Base-by-base conservation (phyloP, 2,888 invertebrate species). In the Antheraea yamamai region DNA sequence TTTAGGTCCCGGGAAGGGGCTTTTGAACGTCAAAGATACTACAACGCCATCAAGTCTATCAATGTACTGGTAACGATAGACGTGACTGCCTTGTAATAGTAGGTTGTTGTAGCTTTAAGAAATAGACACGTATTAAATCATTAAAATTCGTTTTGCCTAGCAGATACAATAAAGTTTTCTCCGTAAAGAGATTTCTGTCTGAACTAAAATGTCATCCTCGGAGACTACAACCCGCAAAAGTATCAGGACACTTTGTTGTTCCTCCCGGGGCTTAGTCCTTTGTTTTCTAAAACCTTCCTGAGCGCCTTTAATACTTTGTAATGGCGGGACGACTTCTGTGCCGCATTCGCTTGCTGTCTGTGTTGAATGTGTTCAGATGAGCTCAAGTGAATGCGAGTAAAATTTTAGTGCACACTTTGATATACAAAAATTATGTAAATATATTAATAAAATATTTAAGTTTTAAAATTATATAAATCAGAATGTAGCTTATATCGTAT, bases 301-400 rank as follows among this genome's bases (percentile, higher is more conserved):
- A 87, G 90, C 89, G 88, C 87, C 89, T 91, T 89, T 92, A 91
- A 91, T 91, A 90, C 88, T 91, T 90, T 91, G 89, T 90, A 88
- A 89, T 90, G 87, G 89, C 84, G 88, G 86, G 84, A 89, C 88
- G 88, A 88, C 89, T 88, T 88, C 88, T 88, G 84, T 87, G 85
- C 86, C 86, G 85, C 84, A 30, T 30, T 87, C 85, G 84, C 80
- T 81, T 82, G 81, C 83, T 82, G 86, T 83, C 84, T 83, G 83
- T 83, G 85, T 85, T 81, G 84, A 85, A 83, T 81, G 80, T 80
- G 82, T 79, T 78, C 61, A 82, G 81, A 82, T 81, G 83, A 81
- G 81, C 79, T 79, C 80, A 79, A 73, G 18, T 39, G 20, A 72
- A 52, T 51, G 30, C 7, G 61, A 61, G 61, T 23, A 61, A 61